A percentile compares a stretch with the other conserved stretches of the same genome.
Conservation (phyloP, 2,113 vertebrate genomes). For the Ophthalmolycus amberensis region DNA sequence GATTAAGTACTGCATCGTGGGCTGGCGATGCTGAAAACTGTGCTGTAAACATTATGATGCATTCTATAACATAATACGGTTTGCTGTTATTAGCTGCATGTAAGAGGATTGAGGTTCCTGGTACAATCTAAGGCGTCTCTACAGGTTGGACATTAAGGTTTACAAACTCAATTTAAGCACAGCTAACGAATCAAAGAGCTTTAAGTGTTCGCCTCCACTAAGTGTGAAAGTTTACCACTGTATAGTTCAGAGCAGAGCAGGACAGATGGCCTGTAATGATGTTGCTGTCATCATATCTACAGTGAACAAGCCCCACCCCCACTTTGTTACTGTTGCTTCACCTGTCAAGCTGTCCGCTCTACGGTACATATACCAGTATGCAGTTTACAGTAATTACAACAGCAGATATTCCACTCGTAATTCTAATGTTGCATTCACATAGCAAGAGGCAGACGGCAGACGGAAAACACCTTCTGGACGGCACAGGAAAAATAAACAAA, state of each 20-base stretch:
- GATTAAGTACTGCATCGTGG: conserved; percentile 29
- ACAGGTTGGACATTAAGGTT: conserved; percentile 17
- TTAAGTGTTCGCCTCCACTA: not conserved
- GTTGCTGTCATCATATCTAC: not conserved
- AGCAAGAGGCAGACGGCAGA: too few relatives aligned
- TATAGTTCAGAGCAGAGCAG: not conserved
- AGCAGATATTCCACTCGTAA: not conserved
- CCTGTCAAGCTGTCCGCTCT: not conserved
- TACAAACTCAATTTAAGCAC: conserved; percentile 25
- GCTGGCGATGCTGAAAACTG: conserved; percentile 39
- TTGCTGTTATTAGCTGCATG: conserved; percentile 23
- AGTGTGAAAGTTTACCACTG: not conserved
- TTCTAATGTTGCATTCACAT: not conserved
- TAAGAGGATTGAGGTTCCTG: not conserved
- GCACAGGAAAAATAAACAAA: not conserved
- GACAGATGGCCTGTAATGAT: not conserved
- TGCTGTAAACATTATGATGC: conserved; percentile 38
- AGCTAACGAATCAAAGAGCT: not conserved
- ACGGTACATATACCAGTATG: not conserved
- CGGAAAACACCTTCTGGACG: too few relatives aligned
- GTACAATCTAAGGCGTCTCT: conserved; percentile 10
- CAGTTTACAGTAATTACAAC: not conserved
- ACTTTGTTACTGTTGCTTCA: not conserved
- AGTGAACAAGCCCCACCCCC: not conserved
- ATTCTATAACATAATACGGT: conserved; percentile 17